A percentile compares a stretch with the other conserved stretches of the same genome.
These are phyloP conservation scores for Syritta pipiens DNA, from an alignment of 2,888 invertebrate genomes.

Conservation along the genomic window DNA sequence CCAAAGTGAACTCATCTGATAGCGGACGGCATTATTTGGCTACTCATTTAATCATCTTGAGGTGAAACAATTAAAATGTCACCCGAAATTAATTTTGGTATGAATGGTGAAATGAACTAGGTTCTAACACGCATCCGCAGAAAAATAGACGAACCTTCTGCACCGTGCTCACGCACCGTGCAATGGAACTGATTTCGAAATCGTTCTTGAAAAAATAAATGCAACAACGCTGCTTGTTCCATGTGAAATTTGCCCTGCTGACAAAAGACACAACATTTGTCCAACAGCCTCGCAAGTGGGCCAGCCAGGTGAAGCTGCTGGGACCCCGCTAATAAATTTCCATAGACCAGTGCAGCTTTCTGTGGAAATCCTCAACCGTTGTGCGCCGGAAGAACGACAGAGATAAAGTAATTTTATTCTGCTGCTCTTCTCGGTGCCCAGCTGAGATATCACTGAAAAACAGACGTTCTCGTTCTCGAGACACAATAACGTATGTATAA, in stretches of 20 bases:
- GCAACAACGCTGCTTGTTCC: constrained; percentile 28
- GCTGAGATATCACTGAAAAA: constrained; percentile 62
- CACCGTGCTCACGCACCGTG: constrained; percentile 55
- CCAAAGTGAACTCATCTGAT: constrained; percentile 31
- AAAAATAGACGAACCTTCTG: constrained; percentile 9
- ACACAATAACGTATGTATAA: constrained; percentile 68
- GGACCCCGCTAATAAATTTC: constrained; percentile 61
- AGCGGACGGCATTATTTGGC: constrained; percentile 26
- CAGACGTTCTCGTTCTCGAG: constrained; percentile 44
- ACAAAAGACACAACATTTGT: constrained; percentile 66
- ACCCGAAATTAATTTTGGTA: constrained; percentile 24
- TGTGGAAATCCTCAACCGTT: constrained; percentile 53
- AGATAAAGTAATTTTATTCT: constrained; percentile 66
- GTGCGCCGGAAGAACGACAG: constrained; percentile 14
- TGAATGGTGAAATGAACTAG: constrained; percentile 24
- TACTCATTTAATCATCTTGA: constrained; percentile 46
- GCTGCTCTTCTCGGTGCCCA: constrained; percentile 41
- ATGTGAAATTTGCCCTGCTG: constrained; percentile 62
- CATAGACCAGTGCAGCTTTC: constrained; percentile 65
- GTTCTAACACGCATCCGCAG: constrained; percentile 51
- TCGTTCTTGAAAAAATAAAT: constrained; percentile 14
- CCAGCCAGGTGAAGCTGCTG: constrained; percentile 53
- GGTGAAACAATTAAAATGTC: constrained; percentile 53
- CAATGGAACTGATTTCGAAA: constrained; percentile 64
- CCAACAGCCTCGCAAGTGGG: constrained; percentile 42